phyloP scores from a whole-genome alignment of 2,797 vertebrate genomes.

The Myoxocephalus aenaeus region DNA sequence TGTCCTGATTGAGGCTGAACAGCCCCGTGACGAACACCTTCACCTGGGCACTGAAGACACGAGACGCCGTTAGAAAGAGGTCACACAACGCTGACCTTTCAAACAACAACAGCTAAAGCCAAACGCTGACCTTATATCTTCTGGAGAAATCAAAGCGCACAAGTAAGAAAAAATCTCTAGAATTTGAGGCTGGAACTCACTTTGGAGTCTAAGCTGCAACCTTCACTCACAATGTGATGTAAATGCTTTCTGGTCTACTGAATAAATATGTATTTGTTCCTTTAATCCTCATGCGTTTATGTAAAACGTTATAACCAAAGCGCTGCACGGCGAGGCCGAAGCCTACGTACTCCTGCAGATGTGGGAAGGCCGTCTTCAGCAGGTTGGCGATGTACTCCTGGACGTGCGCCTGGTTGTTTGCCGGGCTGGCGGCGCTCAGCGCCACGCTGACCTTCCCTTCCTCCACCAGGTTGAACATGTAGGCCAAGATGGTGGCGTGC shows the following conservation, averaged over 20 bases:
- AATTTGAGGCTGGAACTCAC: background rate
- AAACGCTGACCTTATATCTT: too few relatives aligned
- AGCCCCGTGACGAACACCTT: slow-evolving; percentile 97
- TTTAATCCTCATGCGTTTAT: background rate
- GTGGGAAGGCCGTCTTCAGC: slow-evolving; percentile 97
- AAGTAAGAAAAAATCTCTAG: too few relatives aligned
- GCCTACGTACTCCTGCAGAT: slow-evolving; percentile 91
- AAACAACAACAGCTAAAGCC: background rate
- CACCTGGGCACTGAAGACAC: slow-evolving; percentile 90
- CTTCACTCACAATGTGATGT: too few relatives aligned
- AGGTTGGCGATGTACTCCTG: slow-evolving; percentile 98
- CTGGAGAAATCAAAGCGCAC: background rate
- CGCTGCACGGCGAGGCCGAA: too few relatives aligned
- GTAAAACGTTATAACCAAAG: too few relatives aligned
- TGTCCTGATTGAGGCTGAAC: slow-evolving; percentile 98
- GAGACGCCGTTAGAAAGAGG: background rate
- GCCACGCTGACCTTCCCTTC: slow-evolving; percentile 95
- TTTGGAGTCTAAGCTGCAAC: too few relatives aligned
- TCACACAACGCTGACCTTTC: background rate
- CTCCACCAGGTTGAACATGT: slow-evolving; percentile 99
- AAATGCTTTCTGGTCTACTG: too few relatives aligned
- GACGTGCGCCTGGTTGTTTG: slow-evolving; percentile 95
- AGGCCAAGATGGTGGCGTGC: slow-evolving; percentile 97
- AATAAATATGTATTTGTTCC: background rate
- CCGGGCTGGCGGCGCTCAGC: slow-evolving; percentile 89